Base-by-base conservation (phyloP, 2,113 vertebrate genomes). In the Zosterops lateralis region DNA sequence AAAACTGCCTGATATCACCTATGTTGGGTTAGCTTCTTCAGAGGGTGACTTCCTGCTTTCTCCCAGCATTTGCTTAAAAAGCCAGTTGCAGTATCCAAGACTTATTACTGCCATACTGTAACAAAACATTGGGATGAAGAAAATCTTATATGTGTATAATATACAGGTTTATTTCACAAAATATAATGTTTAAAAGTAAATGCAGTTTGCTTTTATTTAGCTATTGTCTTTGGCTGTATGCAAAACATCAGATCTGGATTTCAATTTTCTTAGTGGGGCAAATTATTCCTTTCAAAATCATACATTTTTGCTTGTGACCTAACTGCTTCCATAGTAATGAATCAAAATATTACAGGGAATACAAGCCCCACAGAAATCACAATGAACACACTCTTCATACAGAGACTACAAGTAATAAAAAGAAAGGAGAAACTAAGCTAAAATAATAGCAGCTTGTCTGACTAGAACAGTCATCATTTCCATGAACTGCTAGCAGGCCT, bases 401-500 rank as follows among this genome's bases (percentile, higher is more conserved):
- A 4, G 7, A 76, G 28, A 66, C 22, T 67, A 12, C 3, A 16
- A 79, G 19, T 24, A 76, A 45, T 22, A 72, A 21, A 1, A 29
- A 66, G 32, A 89, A 75, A 88, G 45, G 28, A 86, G 32, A 77
- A 92, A 84, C 3, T 66, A 80, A 44, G 11, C 5, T 76, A n/a
- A 70, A 73, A 90, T 12, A 47, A 32, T 50, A 86, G 10, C 24
- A 77, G 20, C 10, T 29, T 51, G 15, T 56, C 64, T 80, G 32
- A 79, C 76, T 16, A 82, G 7, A 74, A 12, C 4, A 74, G 44
- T 64, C 76, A 81, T 60, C 21, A 58, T 92, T 93, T 87, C 94
- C 77, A 31, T 36, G 65, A 89, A 81, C 60, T 70, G 22, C 17
- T 21, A 56, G 11, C 6, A 87, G 28, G 6, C 32, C 18, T 91